Evolutionary conservation across 2,113 vertebrate species (phyloP), one percentile per base, ranked within the genome.

Genomic region (Labeo rohita): DNA sequence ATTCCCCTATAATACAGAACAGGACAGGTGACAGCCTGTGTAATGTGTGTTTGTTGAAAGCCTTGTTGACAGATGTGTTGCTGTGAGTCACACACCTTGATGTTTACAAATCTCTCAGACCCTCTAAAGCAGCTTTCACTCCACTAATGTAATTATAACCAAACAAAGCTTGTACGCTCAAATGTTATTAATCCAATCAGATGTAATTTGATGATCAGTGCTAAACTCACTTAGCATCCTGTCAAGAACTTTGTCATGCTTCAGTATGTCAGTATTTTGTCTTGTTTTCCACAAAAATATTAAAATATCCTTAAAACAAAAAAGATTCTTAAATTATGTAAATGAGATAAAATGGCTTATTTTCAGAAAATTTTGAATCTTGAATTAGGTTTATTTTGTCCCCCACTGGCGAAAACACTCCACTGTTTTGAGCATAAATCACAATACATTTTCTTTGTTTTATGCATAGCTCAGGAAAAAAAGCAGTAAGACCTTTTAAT

Each of bases 91-190:
- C 43, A 63, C 56, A 66, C 79, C 61, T 66, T 81, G 21, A 66
- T 81, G 39, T 81, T 50, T 45, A 61, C 36, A 39, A 16, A 59
- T 18, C 78, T 80, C 78, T 63, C 28, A 54, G 13, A 36, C 49
- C 15, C 18, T 34, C 23, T 7, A 75, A 75, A 75, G n/a, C 45
- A 49, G 73, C 73, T 75, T 77, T 36, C 54, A 11, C 10, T 36
- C 36, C 76, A 56, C 52, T 61, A 43, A 43, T 80, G 36, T 43
- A 45, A 80, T 61, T 50, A 75, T n/a, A 75, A 50, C 18, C 45
- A 50, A 45, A 59, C 34, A 61, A n/a, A 61, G 36, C 77, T 13
- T n/a, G 18, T n/a, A 43, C 54, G n/a, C 34, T 79, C 54, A 80
- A 50, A 45, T 8, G n/a, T 45, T 61, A 80, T 43, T 80, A 61